Evolutionary conservation across 2,113 vertebrate species (phyloP).

Genomic region (Saccopteryx bilineata): DNA sequence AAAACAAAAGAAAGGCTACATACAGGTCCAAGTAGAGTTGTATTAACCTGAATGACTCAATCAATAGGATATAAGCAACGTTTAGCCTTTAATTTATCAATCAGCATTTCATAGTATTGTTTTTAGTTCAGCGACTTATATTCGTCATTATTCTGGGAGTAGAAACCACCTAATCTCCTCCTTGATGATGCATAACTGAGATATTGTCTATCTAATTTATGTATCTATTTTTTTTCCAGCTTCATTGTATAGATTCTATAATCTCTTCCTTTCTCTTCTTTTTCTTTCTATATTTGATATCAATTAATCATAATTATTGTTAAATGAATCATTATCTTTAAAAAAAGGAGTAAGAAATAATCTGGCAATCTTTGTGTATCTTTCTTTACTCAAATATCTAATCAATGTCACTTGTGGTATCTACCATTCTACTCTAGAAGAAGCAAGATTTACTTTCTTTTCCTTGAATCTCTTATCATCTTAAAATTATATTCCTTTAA

Average conservation of each 20-base stretch:
- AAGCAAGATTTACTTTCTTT: neutral
- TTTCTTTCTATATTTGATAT: neutral
- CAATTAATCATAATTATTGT: neutral
- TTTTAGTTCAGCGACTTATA: neutral
- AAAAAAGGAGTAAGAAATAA: neutral
- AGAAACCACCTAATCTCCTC: neutral
- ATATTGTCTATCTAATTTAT: neutral
- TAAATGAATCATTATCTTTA: neutral
- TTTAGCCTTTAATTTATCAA: neutral
- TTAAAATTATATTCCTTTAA: neutral
- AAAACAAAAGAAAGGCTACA: neutral
- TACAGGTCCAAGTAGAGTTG: neutral
- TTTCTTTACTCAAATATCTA: neutral
- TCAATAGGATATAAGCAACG: neutral
- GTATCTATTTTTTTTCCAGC: fast-evolving
- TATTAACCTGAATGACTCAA: neutral
- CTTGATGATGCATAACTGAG: neutral
- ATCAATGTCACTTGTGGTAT: neutral
- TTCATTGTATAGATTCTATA: neutral
- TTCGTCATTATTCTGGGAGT: neutral
- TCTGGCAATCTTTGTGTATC: neutral
- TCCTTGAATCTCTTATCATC: neutral
- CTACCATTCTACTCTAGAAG: neutral
- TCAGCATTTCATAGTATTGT: neutral
- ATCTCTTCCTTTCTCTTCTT: neutral